A percentile compares a stretch with the other conserved stretches of the same genome.
Conservation (phyloP, 2,797 vertebrate genomes). For the Strix occidentalis region DNA sequence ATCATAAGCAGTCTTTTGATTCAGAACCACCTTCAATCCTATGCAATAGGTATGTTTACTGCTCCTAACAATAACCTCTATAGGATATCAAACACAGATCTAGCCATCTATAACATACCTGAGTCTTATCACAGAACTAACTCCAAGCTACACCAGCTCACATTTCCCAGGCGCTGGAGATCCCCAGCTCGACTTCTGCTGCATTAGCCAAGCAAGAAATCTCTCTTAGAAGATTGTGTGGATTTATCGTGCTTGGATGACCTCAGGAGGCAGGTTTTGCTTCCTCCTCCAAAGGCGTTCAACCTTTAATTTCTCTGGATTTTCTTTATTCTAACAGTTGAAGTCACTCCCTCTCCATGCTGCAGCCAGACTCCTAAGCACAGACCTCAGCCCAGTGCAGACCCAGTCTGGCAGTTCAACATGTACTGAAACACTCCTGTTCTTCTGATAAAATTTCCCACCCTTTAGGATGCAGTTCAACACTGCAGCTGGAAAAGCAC, state of each 20-base stretch:
- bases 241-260: constrained; percentile 27
- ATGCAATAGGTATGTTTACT: not conserved
- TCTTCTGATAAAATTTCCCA: not conserved
- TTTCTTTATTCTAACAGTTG: constrained; percentile 1
- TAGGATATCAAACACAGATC: not conserved
- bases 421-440: not conserved
- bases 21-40: not conserved
- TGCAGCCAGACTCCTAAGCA: not conserved
- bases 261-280: constrained; percentile 10
- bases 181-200: not conserved
- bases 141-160: not conserved
- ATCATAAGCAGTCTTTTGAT: not conserved
- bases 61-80: not conserved
- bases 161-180: not conserved
- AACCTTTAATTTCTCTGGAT: constrained; percentile 22
- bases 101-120: not conserved
- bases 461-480: not conserved
- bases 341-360: not conserved
- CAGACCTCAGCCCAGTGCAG: not conserved
- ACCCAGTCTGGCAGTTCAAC: not conserved
- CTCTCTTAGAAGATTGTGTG: not conserved
- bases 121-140: not conserved
- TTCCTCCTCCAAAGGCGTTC: constrained; percentile 11
- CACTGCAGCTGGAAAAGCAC: constrained; percentile 5
- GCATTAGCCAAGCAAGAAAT: not conserved